phyloP scores from a whole-genome alignment of 2,113 vertebrate species.

The Scatophagus argus region DNA sequence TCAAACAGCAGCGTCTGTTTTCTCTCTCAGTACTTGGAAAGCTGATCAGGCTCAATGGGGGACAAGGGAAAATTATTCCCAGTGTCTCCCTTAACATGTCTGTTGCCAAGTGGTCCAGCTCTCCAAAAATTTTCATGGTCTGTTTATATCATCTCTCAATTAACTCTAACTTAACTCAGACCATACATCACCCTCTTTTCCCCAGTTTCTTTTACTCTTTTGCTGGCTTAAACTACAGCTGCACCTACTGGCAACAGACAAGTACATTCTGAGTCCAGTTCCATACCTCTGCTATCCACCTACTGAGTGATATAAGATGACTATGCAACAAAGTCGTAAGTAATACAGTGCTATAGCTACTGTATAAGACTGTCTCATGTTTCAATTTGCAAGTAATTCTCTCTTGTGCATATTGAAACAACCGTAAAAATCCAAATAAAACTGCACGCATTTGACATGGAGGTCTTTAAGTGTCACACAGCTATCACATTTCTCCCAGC shows the following conservation, averaged over 20 bases:
- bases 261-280: conserved; percentile 32
- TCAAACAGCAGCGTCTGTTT: conserved; percentile 63
- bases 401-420: conserved; percentile 9
- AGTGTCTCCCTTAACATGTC: conserved; percentile 41
- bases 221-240: conserved; percentile 77
- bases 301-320: conserved; percentile 21
- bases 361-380: not conserved
- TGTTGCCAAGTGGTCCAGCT: conserved; percentile 46
- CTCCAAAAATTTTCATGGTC: conserved; percentile 52
- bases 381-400: conserved; percentile 19
- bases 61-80: conserved; percentile 46
- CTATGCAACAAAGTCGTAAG: not conserved
- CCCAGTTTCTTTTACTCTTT: conserved; percentile 6
- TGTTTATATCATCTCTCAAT: conserved; percentile 62
- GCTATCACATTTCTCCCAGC: conserved; percentile 59
- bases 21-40: conserved; percentile 61
- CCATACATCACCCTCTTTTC: conserved; percentile 12
- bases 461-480: conserved; percentile 41
- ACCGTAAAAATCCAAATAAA: conserved; percentile 28
- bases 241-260: conserved; percentile 77
- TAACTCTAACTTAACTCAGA: conserved; percentile 55
- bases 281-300: not conserved
- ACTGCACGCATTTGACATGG: conserved; percentile 21
- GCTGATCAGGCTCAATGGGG: conserved; percentile 44
- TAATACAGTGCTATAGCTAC: not conserved